Percentiles rank a stretch among this genome's conserved stretches.
Conservation (phyloP, 2,113 vertebrate species). For the Nanorana parkeri region DNA sequence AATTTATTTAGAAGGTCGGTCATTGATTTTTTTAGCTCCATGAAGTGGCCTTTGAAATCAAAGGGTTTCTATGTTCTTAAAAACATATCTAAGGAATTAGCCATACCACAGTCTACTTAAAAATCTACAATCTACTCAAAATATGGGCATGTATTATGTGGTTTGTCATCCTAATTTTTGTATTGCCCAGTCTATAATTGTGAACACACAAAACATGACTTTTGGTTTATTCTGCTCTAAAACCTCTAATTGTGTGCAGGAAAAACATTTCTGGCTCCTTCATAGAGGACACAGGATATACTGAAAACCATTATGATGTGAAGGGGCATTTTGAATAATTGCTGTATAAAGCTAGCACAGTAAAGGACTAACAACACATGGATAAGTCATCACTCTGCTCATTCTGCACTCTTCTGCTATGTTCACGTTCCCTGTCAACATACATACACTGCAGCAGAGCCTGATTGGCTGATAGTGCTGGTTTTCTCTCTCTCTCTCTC, state of each 20-base stretch:
- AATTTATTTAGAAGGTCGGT: too few relatives aligned
- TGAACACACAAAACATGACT: constrained; percentile 18
- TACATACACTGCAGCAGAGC: too few relatives aligned
- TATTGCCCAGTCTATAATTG: constrained; percentile 23
- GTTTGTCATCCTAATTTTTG: constrained; percentile 5
- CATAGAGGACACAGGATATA: background rate
- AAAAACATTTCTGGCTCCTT: background rate
- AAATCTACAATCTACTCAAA: background rate
- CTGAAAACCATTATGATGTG: background rate
- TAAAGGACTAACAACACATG: too few relatives aligned
- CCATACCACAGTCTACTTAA: background rate
- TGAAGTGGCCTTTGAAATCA: too few relatives aligned
- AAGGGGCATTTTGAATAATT: too few relatives aligned
- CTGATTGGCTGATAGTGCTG: too few relatives aligned
- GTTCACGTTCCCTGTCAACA: too few relatives aligned
- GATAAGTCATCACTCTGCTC: too few relatives aligned
- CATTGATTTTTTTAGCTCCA: too few relatives aligned
- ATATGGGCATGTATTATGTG: constrained; percentile 3
- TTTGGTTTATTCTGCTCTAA: constrained; percentile 23
- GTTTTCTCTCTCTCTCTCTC: too few relatives aligned
- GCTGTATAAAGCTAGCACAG: background rate
- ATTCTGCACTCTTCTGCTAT: too few relatives aligned
- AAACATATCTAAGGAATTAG: background rate
- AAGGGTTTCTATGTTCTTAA: background rate
- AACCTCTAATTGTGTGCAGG: constrained; percentile 1